Base-by-base conservation (phyloP, 2,797 vertebrate genomes). In the Pantherophis vulpinus region DNA sequence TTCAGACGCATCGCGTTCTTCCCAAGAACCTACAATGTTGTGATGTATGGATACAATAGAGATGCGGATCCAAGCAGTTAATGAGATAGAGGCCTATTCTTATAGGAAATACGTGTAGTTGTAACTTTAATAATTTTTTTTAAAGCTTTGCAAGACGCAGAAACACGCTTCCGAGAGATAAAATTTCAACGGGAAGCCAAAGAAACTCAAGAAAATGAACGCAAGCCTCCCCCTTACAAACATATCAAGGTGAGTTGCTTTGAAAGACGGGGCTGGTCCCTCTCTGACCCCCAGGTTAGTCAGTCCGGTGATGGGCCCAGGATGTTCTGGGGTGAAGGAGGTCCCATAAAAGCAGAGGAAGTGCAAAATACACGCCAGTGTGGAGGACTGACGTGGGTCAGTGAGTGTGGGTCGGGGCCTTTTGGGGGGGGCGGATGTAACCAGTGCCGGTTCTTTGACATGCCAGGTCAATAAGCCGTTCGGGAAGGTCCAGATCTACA, bases 181-280 rank as follows among this genome's bases (percentile, higher is more conserved):
- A 99, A 99, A 95, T 97, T 98, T 56, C 98, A 99, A 86, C 98
- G 98, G 90, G 99, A 99, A 96, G 98, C 99, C 94, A 98, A 99
- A 97, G 99, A 99, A 95, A 98, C 98, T 0, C 99, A 99, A 95
- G 99, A 99, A 97, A 99, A 98, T 93, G 99, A 98, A 96, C 98
- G 98, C 2, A 99, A 99, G 95, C 99, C 99, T 0, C 99, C 99
- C 0, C 99, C 99, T 0, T 99, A 99, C 95, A 99, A 99, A 95
- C 99, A 98, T 25, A 99, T 99, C 94, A 99, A 99, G 99, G 99
- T 98, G 95, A 88, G 61, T 4, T 29, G 59, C 32, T 59, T 42
- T 55, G 37, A 58, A 32, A 3, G n/a, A 29, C 0, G 27, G 29
- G 59, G 12, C 37, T 60, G 74, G 6, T 18, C 2, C 11, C 7